Conservation (phyloP, 2,113 vertebrate species). For the Malurus elegans region DNA sequence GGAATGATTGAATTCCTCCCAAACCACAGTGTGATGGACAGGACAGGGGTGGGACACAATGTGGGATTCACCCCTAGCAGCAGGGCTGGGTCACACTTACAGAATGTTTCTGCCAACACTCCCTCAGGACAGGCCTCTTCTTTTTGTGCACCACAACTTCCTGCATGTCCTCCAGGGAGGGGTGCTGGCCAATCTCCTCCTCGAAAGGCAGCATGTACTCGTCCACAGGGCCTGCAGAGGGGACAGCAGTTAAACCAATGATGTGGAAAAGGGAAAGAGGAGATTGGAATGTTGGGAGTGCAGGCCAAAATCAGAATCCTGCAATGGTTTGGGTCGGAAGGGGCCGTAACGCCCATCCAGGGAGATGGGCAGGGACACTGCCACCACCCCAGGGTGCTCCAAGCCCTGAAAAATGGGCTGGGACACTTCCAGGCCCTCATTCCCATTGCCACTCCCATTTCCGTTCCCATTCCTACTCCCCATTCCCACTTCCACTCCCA, state of each 20-base stretch:
- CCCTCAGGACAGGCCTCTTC: constrained; percentile 89
- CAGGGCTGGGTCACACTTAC: constrained; percentile 71
- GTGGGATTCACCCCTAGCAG: background rate
- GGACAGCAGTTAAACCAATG: background rate
- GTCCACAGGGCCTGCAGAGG: constrained; percentile 86
- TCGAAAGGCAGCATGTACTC: constrained; percentile 98
- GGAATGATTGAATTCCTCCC: background rate
- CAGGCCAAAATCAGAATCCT: fast-evolving
- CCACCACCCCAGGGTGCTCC: background rate
- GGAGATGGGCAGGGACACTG: background rate
- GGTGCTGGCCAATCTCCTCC: constrained; percentile 97
- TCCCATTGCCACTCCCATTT: background rate
- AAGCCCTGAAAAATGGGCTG: background rate
- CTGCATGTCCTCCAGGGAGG: constrained; percentile 98
- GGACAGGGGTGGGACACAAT: background rate
- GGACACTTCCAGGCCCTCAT: background rate
- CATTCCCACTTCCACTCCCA: background rate
- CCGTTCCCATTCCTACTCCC: fast-evolving
- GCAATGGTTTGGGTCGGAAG: background rate
- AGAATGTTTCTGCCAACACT: constrained; percentile 97
- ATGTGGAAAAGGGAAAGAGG: fast-evolving
- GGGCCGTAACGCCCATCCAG: background rate
- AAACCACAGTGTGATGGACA: background rate
- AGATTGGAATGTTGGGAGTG: fast-evolving
- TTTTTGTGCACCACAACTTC: constrained; percentile 99